phyloP scores from a whole-genome alignment of 2,113 vertebrate genomes.

The Telmatochromis sp. region DNA sequence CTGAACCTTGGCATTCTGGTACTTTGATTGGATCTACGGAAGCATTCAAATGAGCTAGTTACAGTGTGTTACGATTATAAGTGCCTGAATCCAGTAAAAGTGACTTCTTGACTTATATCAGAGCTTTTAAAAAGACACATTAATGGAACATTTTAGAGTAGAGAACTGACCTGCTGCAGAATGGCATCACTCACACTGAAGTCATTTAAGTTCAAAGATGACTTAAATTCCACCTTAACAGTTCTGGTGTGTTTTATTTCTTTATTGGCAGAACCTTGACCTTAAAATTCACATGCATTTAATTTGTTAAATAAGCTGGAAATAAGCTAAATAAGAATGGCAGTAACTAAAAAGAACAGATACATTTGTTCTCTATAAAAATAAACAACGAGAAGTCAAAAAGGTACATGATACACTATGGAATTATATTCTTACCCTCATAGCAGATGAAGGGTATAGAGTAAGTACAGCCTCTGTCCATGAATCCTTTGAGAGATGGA shows the following conservation, averaged over 20 bases:
- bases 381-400: not conserved
- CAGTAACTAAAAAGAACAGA: not conserved
- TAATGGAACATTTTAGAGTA: not conserved
- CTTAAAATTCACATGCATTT: not conserved
- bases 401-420: not conserved
- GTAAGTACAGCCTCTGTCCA: rapidly evolving
- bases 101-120: not conserved
- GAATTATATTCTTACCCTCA: not conserved
- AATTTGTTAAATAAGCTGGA: not conserved
- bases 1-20: not conserved
- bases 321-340: not conserved
- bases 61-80: not conserved
- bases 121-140: not conserved
- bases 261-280: not conserved
- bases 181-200: not conserved
- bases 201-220: not conserved
- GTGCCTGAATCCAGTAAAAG: not conserved
- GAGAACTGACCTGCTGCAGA: constrained; percentile 3
- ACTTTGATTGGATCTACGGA: not conserved
- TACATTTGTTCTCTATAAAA: not conserved
- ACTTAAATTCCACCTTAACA: not conserved
- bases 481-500: rapidly evolving
- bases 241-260: not conserved
- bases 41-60: not conserved
- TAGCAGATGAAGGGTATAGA: not conserved